A percentile compares a stretch with the other conserved stretches of the same genome.
Evolutionary conservation across 2,113 vertebrate species (phyloP).

Genomic region (Cryptomyrus ogoouensis): DNA sequence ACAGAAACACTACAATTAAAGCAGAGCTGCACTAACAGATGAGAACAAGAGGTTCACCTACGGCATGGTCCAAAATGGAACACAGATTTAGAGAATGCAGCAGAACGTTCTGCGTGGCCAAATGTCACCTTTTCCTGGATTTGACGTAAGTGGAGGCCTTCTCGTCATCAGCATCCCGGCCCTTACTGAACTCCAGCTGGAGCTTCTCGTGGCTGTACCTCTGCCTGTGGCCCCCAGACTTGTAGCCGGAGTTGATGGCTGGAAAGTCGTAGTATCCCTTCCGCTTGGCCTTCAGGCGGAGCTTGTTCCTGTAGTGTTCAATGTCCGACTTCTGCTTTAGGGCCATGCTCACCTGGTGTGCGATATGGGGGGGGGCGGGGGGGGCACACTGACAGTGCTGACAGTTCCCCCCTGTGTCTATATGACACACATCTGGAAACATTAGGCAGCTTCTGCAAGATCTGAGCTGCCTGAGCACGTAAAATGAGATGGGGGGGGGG

Average conservation of each 20-base stretch:
- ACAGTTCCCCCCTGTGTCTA: not conserved
- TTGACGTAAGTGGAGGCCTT: constrained; percentile 78
- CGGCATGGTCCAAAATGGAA: not conserved
- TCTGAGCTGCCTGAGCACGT: not conserved
- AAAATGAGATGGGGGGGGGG: not conserved
- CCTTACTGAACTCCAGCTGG: constrained; percentile 70
- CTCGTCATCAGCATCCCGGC: constrained; percentile 78
- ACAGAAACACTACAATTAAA: not conserved
- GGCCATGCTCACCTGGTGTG: constrained; percentile 81
- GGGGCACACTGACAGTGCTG: not conserved
- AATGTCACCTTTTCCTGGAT: constrained; percentile 76
- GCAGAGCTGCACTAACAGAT: not conserved
- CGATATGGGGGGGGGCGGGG: no score
- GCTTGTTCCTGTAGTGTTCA: constrained; percentile 96
- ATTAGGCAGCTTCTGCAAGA: not conserved
- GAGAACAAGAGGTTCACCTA: not conserved
- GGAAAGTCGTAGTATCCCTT: constrained; percentile 96
- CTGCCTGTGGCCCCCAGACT: constrained; percentile 65
- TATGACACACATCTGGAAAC: not conserved
- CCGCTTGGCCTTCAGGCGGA: constrained; percentile 91
- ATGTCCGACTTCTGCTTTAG: constrained; percentile 98
- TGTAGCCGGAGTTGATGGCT: constrained; percentile 59
- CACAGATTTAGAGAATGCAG: not conserved
- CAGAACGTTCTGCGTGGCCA: not conserved
- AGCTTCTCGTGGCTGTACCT: constrained; percentile 68